Conservation (phyloP, 2,888 invertebrate species). For the Chymomyza amoena region DNA sequence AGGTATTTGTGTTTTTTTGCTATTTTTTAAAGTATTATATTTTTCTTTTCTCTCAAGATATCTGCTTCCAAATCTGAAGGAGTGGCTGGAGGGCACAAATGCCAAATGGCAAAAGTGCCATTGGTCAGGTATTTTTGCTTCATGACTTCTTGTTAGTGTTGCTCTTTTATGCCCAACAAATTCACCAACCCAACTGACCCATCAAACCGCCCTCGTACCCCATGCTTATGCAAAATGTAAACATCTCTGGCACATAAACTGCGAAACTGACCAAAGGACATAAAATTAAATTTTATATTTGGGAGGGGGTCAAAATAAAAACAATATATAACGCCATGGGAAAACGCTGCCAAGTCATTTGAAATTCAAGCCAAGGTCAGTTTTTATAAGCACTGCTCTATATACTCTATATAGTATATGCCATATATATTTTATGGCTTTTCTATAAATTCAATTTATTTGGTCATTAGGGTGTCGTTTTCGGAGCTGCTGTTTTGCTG, state of each 20-base stretch:
- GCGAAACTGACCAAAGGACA: not conserved
- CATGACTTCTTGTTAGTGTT: too few species aligned
- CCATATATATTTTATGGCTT: not conserved
- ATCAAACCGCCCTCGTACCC: too few species aligned
- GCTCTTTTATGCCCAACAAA: too few species aligned
- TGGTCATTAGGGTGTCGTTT: not conserved
- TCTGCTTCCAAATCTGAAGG: too few species aligned
- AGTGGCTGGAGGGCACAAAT: too few species aligned
- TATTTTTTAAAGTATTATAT: too few species aligned
- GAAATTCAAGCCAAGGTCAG: not conserved
- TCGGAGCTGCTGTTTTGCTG: not conserved
- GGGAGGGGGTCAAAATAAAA: not conserved
- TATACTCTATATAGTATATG: not conserved
- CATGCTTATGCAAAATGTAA: slow-evolving; percentile 45
- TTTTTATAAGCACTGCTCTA: not conserved
- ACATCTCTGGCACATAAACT: not conserved
- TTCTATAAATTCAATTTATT: not conserved
- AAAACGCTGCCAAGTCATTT: not conserved
- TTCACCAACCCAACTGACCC: too few species aligned
- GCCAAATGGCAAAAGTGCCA: too few species aligned
- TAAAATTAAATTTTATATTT: not conserved
- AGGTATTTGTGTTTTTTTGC: too few species aligned
- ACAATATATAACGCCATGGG: not conserved
- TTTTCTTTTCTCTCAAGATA: too few species aligned
- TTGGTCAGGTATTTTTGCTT: too few species aligned